Evolutionary conservation across 2,113 vertebrate genomes (phyloP).

Genomic region (Paratilapia polleni): DNA sequence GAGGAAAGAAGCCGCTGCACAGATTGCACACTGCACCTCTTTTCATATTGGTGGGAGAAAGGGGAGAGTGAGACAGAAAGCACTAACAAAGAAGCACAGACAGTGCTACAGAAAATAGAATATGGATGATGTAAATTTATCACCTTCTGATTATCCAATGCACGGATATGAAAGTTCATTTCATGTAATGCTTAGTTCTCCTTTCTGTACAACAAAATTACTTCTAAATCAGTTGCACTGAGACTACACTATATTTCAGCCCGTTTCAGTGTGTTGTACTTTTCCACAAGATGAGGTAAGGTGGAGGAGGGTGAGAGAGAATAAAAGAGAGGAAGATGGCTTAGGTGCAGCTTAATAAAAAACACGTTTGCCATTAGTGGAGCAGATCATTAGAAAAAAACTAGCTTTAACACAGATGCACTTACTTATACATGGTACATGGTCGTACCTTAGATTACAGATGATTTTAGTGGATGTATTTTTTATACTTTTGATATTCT

Average conservation of each 20-base stretch:
- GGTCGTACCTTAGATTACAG: background rate
- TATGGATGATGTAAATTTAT: background rate
- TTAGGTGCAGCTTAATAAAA: background rate
- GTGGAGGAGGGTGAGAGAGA: background rate
- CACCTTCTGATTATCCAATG: background rate
- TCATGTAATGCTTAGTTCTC: background rate
- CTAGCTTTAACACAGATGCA: no score
- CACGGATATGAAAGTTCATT: background rate
- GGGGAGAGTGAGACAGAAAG: background rate
- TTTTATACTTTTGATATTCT: no score
- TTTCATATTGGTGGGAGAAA: background rate
- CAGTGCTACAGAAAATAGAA: background rate
- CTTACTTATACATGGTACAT: background rate
- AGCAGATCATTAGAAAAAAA: background rate
- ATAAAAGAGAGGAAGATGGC: background rate
- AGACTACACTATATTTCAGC: background rate
- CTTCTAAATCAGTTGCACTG: background rate
- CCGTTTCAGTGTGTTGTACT: background rate
- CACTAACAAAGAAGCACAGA: background rate
- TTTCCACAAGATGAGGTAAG: background rate
- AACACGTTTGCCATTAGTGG: background rate
- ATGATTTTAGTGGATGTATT: background rate
- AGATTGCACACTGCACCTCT: slow-evolving; percentile 46
- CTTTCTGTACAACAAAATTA: background rate
- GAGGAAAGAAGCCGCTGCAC: slow-evolving; percentile 44